A percentile compares a stretch with the other conserved stretches of the same genome.
Evolutionary conservation across 2,113 vertebrate species (phyloP).

Genomic region (Chloebia gouldiae): DNA sequence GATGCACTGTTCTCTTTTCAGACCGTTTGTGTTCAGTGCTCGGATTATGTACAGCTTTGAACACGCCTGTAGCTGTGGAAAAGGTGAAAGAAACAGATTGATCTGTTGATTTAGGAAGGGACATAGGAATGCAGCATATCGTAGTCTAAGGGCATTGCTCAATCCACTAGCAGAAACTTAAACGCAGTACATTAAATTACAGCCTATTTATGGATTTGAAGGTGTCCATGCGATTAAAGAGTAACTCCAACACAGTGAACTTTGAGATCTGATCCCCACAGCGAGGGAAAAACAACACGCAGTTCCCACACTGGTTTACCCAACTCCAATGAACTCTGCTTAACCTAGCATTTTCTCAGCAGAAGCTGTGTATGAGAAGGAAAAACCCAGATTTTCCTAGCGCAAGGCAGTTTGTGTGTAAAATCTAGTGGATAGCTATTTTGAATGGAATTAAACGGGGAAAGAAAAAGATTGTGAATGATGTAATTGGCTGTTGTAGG

Average conservation of each 20-base stretch:
- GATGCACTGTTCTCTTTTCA: neutral
- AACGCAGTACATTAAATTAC: neutral
- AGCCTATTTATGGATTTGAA: neutral
- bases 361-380: neutral
- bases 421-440: neutral
- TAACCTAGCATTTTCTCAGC: neutral
- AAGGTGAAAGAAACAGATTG: rapidly evolving
- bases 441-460: neutral
- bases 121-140: neutral
- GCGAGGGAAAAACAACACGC: neutral
- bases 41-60: rapidly evolving
- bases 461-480: neutral
- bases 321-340: neutral
- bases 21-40: rapidly evolving
- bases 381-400: neutral
- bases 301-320: neutral
- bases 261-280: neutral
- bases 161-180: neutral
- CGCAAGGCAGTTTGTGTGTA: neutral
- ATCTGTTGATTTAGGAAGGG: neutral
- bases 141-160: neutral
- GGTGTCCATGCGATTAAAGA: neutral
- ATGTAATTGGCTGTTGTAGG: neutral
- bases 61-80: neutral
- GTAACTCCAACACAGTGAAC: neutral